Base-by-base conservation (phyloP, 2,113 vertebrate genomes). In the Gallinago media region DNA sequence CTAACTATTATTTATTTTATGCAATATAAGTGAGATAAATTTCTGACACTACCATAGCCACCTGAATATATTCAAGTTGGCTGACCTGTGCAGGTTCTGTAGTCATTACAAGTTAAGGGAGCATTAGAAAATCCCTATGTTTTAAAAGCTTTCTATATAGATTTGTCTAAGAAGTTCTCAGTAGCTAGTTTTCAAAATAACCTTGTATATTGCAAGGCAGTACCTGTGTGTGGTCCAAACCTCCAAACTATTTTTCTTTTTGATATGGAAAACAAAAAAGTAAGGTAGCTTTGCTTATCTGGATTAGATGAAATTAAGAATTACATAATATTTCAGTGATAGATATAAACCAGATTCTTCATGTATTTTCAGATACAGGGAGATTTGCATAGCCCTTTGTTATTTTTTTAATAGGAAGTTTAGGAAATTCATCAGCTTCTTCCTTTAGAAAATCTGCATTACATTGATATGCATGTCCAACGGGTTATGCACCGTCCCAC, bases 1-100 rank as follows among this genome's bases (percentile, higher is more conserved):
- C 38, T 93, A 79, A 56, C 62, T 50, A 49, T 65, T 8, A 81
- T 92, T 96, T 84, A 63, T 92, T 84, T 92, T 87, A 75, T 52
- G 44, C 29, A 68, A 65, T 52, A 19, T 56, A 96, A 86, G 36
- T 47, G 90, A 88, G 82, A 91, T 61, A 40, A 59, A 77, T 86
- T 80, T 72, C 65, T 84, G 52, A 68, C 63, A 15, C 47, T 40
- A 31, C 16, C 19, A 4, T 5, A 94, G 61, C 17, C 90, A 95
- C 68, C 55, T 94, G 85, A 32, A 29, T 93, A 13, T 31, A 77
- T 77, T 74, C 20, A 47, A 3, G 1, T 40, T 72, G 82, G 32
- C 75, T 92, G 85, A 74, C 72, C 74, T 86, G 32, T 38, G 44
- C 42, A 74, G 23, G 65, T 11, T 44, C 20, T 67, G 21, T 47